Percentiles rank a stretch among this genome's conserved stretches.
phyloP scores from a whole-genome alignment of 2,113 vertebrate species.

The Chitala chitala region DNA sequence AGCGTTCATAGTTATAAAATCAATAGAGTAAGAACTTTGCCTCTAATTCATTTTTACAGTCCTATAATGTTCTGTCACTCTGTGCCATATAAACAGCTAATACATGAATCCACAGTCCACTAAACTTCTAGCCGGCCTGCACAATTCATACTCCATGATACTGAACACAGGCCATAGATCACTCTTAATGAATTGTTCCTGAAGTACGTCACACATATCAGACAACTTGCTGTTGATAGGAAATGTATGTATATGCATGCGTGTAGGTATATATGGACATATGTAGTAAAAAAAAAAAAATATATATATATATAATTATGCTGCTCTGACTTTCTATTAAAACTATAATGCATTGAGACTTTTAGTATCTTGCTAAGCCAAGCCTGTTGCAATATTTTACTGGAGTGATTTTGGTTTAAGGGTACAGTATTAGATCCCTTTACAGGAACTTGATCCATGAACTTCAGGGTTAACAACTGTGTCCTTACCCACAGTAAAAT shows the following conservation, averaged over 20 bases:
- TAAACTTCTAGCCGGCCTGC: slow-evolving; percentile 39
- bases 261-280: neutral
- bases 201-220: too few species aligned
- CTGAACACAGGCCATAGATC: neutral
- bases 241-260: neutral
- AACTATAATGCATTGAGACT: too few species aligned
- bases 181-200: slow-evolving; percentile 25
- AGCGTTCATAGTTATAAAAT: slow-evolving; percentile 38
- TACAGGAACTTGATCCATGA: neutral
- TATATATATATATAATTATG: too few species aligned
- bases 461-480: neutral
- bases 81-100: slow-evolving; percentile 44
- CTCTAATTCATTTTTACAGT: slow-evolving; percentile 41
- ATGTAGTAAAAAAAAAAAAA: too few species aligned
- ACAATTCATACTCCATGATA: neutral
- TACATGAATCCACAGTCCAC: slow-evolving; percentile 38
- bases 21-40: slow-evolving; percentile 37
- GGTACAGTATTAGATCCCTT: neutral
- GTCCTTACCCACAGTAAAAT: neutral
- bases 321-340: too few species aligned
- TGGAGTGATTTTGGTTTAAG: neutral
- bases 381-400: neutral
- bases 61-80: slow-evolving; percentile 33
- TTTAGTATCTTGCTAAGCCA: neutral
- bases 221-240: too few species aligned